Evolutionary conservation across 1,140 invertebrate genomes (phyloP), one percentile per base, ranked within the genome.

Genomic region (Pogonomyrmex barbatus): DNA sequence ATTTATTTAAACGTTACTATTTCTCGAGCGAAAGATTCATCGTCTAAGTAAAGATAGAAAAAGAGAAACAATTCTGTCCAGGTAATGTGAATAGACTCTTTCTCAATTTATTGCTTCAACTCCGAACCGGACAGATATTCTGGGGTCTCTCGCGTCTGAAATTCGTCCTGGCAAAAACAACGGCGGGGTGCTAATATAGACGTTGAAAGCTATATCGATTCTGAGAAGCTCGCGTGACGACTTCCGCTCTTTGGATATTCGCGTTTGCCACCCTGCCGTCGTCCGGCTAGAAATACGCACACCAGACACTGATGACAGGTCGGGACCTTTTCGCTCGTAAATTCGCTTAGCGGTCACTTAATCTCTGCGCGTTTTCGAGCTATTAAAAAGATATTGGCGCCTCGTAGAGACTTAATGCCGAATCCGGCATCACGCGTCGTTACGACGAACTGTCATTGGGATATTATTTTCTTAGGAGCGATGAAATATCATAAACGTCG

Each of bases 141-240:
- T 4, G 52, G 24, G 30, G 30, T 47, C 2, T 4, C 42, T 62
- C 56, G 24, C 60, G 45, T 12, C 17, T 68, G 24, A 82, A 73
- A 71, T 79, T 65, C 50, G n/a, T 24, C 50, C 17, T 4, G 14
- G 42, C 75, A 45, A 54, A 50, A 78, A 85, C 30, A 58, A 47
- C 65, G 24, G n/a, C 33, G 45, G 45, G 54, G 47, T 47, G 12
- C 42, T 86, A 65, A 84, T 83, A 54, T 42, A 70, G 87, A 67
- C 79, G 70, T 71, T 58, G 50, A 56, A 36, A 77, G 78, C 12
- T 42, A 47, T 50, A 86, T 86, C 84, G 63, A 70, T 82, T 67
- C 78, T 70, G 39, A 67, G 77, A 86, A 82, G 52, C 47, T 83
- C 62, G 63, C 77, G 62, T 86, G 75, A 68, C 42, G 84, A 81